Conservation (phyloP, 2,113 vertebrate genomes). For the Chitala chitala region DNA sequence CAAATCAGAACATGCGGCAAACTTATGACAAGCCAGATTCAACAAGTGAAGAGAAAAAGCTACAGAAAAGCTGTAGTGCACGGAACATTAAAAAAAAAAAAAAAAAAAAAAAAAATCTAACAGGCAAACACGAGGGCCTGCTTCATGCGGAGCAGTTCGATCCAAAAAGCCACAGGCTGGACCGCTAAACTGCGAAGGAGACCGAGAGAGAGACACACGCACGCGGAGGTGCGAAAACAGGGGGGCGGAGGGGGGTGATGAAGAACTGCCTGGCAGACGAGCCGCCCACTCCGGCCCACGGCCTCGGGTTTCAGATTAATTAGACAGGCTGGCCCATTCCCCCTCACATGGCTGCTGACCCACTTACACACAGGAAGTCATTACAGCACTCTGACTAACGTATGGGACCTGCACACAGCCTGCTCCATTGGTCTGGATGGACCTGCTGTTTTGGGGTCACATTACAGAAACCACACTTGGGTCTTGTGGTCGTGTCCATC, state of each 20-base stretch:
- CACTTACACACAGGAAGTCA: constrained; percentile 9
- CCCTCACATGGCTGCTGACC: constrained; percentile 11
- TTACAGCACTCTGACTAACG: background rate
- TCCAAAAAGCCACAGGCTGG: no score
- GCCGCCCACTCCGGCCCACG: background rate
- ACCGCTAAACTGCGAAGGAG: constrained; percentile 14
- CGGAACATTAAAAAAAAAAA: no score
- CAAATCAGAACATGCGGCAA: no score
- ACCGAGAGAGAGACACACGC: background rate
- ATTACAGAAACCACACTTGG: no score
- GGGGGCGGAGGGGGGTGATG: background rate
- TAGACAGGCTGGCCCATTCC: constrained; percentile 18
- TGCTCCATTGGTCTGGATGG: background rate
- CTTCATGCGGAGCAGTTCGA: background rate
- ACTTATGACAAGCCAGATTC: no score
- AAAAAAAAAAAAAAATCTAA: background rate
- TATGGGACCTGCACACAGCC: background rate
- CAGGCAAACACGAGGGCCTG: background rate
- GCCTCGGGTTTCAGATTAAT: constrained; percentile 22
- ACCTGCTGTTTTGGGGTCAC: no score
- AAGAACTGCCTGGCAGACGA: constrained; percentile 5
- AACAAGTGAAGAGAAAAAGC: no score
- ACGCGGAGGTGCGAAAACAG: background rate
- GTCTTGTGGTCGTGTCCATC: no score
- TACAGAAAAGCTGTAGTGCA: no score